Evolutionary conservation across 2,888 invertebrate species (phyloP), one percentile per base, ranked within the genome.

Genomic region (Drosophila eohydei): DNA sequence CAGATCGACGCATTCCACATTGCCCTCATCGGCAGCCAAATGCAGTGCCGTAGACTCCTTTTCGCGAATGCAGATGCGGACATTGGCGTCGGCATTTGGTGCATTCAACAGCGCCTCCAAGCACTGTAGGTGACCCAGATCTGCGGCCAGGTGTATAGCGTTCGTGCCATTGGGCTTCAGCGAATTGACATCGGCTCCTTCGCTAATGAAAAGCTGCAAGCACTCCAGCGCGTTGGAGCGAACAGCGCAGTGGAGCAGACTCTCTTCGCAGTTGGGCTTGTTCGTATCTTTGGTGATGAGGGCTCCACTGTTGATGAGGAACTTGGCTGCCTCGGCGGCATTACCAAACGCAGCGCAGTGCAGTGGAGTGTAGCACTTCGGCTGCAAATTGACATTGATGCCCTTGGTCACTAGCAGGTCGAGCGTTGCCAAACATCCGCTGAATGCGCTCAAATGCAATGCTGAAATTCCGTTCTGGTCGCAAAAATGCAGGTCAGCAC

Each of bases 291-390:
- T 94, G 72, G 95, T 94, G 54, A 97, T 95, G 71, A 95, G 94
- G 59, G 97, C 95, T 26, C 96, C 96, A 74, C 94, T 94, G 73
- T 95, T 95, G 72, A 97, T 94, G 70, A 98, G 94, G 89, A 97
- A 94, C 92, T 95, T 95, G 62, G 96, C 96, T 14, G 97, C 97
- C 88, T 96, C 95, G 59, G 95, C 95, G 72, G 97, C 96, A 90
- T 97, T 97, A 14, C 97, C 97, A 93, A 97, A 97, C 38, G 97
- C 97, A 14, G 98, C 97, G 91, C 97, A 97, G 92, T 98, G 98
- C 67, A 98, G 94, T 0, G 98, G 97, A 51, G 96, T 96, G 91
- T 96, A 96, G 82, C 95, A 95, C 91, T 96, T 95, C 68, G 95
- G 94, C 89, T 95, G 94, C 57, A 95, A 94, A 92, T 96, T 95